phyloP scores from a whole-genome alignment of 1,140 invertebrate species.

The Caenorhabditis remanei region DNA sequence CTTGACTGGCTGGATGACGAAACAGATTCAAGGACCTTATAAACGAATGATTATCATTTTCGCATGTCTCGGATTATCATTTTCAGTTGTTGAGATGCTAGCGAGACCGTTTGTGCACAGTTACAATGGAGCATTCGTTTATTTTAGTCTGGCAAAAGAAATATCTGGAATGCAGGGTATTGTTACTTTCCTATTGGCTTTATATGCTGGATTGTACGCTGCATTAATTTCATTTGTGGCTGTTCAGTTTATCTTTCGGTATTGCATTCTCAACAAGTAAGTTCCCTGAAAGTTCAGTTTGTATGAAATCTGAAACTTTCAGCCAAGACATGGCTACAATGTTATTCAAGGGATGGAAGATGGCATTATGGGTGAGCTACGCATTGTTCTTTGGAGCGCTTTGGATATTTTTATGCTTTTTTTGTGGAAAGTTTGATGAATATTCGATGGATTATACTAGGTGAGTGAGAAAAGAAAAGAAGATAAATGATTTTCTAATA shows the following conservation, averaged over 20 bases:
- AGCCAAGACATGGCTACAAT: constrained; percentile 14
- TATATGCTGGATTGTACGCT: not conserved
- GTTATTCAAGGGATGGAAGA: constrained; percentile 24
- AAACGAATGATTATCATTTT: constrained; percentile 17
- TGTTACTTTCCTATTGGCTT: not conserved
- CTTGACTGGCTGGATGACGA: not conserved
- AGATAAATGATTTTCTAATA: no score
- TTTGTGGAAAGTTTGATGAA: constrained; percentile 28
- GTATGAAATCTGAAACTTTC: not conserved
- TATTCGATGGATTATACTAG: constrained; percentile 17
- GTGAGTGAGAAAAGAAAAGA: not conserved
- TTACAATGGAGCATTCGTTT: constrained; percentile 3
- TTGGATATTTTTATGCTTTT: not conserved
- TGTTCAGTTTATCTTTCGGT: constrained; percentile 19
- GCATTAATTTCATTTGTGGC: constrained; percentile 13
- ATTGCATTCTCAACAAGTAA: not conserved
- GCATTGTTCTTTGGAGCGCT: not conserved
- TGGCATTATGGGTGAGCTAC: not conserved
- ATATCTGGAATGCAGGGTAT: not conserved
- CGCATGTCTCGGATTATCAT: not conserved
- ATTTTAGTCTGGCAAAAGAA: not conserved
- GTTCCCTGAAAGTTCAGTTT: not conserved
- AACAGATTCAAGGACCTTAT: not conserved
- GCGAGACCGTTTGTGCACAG: constrained; percentile 15
- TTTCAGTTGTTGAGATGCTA: not conserved